These are phyloP conservation scores for Drosophila atroscutellata DNA, from an alignment of 2,888 invertebrate species.

Conservation along the genomic window DNA sequence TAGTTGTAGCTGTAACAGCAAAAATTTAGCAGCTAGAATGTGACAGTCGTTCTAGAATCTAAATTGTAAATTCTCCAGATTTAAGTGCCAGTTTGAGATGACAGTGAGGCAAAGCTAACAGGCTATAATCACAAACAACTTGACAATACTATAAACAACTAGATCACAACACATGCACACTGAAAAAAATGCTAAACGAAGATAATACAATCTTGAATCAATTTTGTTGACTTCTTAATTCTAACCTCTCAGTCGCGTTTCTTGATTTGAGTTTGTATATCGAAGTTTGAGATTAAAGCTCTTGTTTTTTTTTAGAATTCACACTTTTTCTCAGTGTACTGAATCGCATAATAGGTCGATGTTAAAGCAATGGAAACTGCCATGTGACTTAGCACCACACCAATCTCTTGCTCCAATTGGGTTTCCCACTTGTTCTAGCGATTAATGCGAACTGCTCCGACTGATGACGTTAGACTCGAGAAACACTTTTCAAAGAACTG, in stretches of 20 bases:
- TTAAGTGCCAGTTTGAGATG: constrained; percentile 54
- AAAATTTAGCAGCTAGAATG: background rate
- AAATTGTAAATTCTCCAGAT: constrained; percentile 34
- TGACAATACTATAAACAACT: constrained; percentile 26
- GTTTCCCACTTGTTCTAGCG: background rate
- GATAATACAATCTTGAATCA: background rate
- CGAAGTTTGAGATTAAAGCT: background rate
- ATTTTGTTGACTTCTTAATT: background rate
- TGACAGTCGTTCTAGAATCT: constrained; percentile 21
- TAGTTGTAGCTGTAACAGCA: too few species aligned
- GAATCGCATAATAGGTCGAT: constrained; percentile 13
- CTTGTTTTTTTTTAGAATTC: background rate
- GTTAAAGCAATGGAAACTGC: constrained; percentile 3
- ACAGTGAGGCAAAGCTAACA: constrained; percentile 24
- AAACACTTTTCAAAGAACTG: background rate
- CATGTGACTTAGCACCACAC: constrained; percentile 6
- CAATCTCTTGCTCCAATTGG: constrained; percentile 1
- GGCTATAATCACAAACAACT: constrained; percentile 41
- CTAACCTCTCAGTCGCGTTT: background rate
- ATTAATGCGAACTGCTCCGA: background rate
- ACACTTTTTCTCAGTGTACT: background rate
- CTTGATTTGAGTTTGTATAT: background rate
- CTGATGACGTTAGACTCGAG: background rate
- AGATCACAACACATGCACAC: background rate
- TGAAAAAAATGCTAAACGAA: background rate